Percentiles rank a stretch among this genome's conserved stretches.
Conservation (phyloP, 2,888 invertebrate species). For the Acleris holmiana region DNA sequence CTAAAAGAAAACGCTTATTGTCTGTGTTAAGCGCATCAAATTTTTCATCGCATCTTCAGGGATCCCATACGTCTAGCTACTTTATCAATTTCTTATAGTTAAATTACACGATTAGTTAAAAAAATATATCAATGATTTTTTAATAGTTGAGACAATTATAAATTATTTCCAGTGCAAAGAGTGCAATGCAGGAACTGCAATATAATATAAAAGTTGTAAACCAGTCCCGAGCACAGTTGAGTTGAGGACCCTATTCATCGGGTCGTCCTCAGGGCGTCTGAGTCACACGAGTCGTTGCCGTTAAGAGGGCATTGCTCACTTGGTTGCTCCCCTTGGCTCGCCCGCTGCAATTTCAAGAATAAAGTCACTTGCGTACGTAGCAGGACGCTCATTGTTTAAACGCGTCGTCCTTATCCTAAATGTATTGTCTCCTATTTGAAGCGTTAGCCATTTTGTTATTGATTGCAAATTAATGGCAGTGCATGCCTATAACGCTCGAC, state of each 20-base stretch:
- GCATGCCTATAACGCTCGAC: conserved; percentile 51
- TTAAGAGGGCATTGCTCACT: conserved; percentile 83
- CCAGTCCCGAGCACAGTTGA: conserved; percentile 47
- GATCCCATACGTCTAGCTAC: too few relatives aligned
- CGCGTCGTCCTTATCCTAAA: conserved; percentile 68
- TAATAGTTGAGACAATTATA: too few relatives aligned
- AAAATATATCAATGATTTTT: too few relatives aligned
- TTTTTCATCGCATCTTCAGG: too few relatives aligned
- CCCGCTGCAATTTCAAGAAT: conserved; percentile 67
- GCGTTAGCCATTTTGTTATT: conserved; percentile 66
- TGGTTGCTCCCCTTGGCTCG: conserved; percentile 67
- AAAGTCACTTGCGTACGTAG: conserved; percentile 62
- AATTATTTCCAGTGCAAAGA: too few relatives aligned
- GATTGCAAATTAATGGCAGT: conserved; percentile 72
- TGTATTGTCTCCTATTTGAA: conserved; percentile 66
- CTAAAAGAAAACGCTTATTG: too few relatives aligned
- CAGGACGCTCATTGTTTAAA: conserved; percentile 70
- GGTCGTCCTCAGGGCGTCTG: conserved; percentile 76
- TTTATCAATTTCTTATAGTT: too few relatives aligned
- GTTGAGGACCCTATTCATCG: conserved; percentile 81
- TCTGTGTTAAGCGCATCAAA: too few relatives aligned
- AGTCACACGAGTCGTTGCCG: conserved; percentile 77
- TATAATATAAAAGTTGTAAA: too few relatives aligned
- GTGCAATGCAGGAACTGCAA: too few relatives aligned
- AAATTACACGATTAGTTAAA: too few relatives aligned